Conservation (phyloP, 1,140 invertebrate genomes). For the Diachasmimorpha longicaudata region DNA sequence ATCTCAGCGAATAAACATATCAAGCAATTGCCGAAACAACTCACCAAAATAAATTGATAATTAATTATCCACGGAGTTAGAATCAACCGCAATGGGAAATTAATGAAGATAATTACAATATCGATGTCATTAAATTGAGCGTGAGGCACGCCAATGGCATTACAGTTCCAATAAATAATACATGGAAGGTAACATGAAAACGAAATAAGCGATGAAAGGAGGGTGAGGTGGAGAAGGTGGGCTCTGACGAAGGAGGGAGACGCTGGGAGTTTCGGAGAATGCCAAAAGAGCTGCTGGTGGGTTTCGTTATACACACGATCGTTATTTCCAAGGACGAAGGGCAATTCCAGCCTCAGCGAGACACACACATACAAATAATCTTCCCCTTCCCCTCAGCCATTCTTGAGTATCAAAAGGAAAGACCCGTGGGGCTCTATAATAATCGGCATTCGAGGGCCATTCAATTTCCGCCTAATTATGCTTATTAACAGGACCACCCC, state of each 20-base stretch:
- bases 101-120: background rate
- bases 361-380: slow-evolving; percentile 7
- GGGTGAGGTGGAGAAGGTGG: slow-evolving; percentile 16
- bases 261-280: slow-evolving; percentile 16
- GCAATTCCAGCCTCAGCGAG: slow-evolving; percentile 23
- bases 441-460: slow-evolving; percentile 35
- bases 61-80: too few relatives aligned
- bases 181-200: slow-evolving; percentile 19
- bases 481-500: slow-evolving; percentile 36
- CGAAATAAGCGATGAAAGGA: slow-evolving; percentile 3
- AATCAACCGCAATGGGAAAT: background rate
- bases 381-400: background rate
- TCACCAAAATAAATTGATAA: too few relatives aligned
- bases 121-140: background rate
- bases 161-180: slow-evolving; percentile 22
- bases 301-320: slow-evolving; percentile 28
- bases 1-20: too few relatives aligned
- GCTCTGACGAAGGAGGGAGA: slow-evolving; percentile 19
- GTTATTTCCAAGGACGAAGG: slow-evolving; percentile 35
- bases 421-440: slow-evolving; percentile 27
- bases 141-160: background rate
- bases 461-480: slow-evolving; percentile 37
- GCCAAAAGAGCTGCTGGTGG: slow-evolving; percentile 5
- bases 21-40: too few relatives aligned
- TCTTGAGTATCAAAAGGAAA: slow-evolving; percentile 27